Conservation (phyloP, 2,888 invertebrate species). For the Andrena marginata region DNA sequence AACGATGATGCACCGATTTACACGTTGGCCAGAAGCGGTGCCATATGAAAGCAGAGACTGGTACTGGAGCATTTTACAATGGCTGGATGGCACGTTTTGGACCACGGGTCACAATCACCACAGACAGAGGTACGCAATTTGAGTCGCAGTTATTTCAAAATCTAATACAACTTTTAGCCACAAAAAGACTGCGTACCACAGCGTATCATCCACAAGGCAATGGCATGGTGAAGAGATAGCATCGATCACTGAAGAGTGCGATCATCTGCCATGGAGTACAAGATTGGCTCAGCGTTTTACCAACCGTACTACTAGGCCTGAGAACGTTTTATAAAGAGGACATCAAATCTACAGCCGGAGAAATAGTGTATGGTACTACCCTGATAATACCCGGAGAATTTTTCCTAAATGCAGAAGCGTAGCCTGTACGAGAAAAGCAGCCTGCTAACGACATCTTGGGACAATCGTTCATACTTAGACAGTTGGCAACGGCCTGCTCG, state of each 20-base stretch:
- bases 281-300: background rate
- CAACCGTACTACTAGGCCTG: background rate
- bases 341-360: background rate
- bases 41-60: background rate
- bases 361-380: background rate
- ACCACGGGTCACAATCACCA: background rate
- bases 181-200: background rate
- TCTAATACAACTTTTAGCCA: background rate
- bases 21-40: slow-evolving; percentile 11
- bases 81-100: background rate
- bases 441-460: no score
- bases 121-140: background rate
- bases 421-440: no score
- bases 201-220: background rate
- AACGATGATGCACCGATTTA: slow-evolving; percentile 11
- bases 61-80: background rate
- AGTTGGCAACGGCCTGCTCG: no score
- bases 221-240: background rate
- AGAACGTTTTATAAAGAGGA: background rate
- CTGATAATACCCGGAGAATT: slow-evolving; percentile 1
- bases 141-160: background rate
- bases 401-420: background rate
- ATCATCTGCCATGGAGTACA: background rate
- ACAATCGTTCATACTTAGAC: no score
- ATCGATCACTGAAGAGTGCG: background rate